Base-by-base conservation (phyloP, 2,888 invertebrate species). In the Aricia artaxerxes region DNA sequence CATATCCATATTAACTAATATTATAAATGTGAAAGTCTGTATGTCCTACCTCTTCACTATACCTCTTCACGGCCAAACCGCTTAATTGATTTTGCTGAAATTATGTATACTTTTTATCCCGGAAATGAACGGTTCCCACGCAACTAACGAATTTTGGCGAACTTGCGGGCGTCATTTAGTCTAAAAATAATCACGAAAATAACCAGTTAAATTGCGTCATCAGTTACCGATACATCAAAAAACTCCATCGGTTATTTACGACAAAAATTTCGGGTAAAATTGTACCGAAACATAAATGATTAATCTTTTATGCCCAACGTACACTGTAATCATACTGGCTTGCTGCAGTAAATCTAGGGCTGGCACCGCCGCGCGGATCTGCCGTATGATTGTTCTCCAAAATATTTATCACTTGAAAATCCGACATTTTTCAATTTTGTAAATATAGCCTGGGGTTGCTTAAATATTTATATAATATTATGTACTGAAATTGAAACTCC, bases 241-340 rank as follows among this genome's bases (percentile, higher is more conserved):
- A 76, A 31, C 53, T 76, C 76, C 57, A 31, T 35, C 35, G 80
- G 79, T 81, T 79, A 81, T 80, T 81, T 79, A 80, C 75, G 78
- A 72, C 77, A 77, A 79, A 80, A 82, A 81, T 69, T 80, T 79
- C 77, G 40, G 6, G 57, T 73, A 61, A 79, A 82, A 81, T 80
- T 82, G 80, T 79, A 78, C 78, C 78, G 78, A 81, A 80, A 79
- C 80, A 79, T 80, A 81, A 80, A 81, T 81, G 80, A 83, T 83
- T 82, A 83, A 83, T 83, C 82, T 80, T 80, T 82, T 78, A 78
- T 73, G 79, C 80, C 80, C 80, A 78, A 75, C 82, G 80, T 82
- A 81, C 80, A 81, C 81, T 81, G 79, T 81, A 82, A 83, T 80
- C 80, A 82, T 81, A 80, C 82, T 80, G 78, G 80, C 78, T 72